Conservation (phyloP, 1,140 invertebrate species). For the Dryas iulia region DNA sequence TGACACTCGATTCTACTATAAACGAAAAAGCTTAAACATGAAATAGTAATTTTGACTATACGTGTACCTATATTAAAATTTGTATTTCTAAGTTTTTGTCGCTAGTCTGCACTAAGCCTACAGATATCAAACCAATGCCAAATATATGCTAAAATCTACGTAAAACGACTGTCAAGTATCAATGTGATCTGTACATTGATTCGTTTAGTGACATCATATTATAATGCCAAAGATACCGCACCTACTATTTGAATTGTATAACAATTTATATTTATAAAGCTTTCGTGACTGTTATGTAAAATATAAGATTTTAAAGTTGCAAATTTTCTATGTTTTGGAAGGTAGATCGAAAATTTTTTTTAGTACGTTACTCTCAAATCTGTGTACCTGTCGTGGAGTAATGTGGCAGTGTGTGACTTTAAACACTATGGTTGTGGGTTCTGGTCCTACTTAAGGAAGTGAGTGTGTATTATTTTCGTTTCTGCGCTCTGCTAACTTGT, state of each 20-base stretch:
- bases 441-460: no score
- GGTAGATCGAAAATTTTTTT: no score
- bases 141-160: slow-evolving; percentile 16
- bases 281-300: slow-evolving; percentile 2
- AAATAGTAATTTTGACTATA: neutral
- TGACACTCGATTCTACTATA: no score
- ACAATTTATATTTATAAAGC: slow-evolving; percentile 3
- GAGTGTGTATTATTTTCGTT: no score
- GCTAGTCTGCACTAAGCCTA: neutral
- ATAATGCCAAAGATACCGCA: slow-evolving; percentile 19
- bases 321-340: neutral
- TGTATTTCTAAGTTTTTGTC: no score
- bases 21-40: no score
- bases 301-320: neutral
- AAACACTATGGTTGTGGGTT: no score
- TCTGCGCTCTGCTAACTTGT: no score
- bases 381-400: no score
- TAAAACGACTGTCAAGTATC: neutral
- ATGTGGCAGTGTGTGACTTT: no score
- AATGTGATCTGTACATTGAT: slow-evolving; percentile 18
- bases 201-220: slow-evolving; percentile 18
- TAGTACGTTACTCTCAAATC: no score
- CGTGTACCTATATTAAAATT: no score
- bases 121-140: slow-evolving; percentile 17
- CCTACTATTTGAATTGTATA: slow-evolving; percentile 10